Percentiles rank a stretch among this genome's conserved stretches.
Evolutionary conservation across 2,888 invertebrate genomes (phyloP).

Genomic region (Hemaris fuciformis): DNA sequence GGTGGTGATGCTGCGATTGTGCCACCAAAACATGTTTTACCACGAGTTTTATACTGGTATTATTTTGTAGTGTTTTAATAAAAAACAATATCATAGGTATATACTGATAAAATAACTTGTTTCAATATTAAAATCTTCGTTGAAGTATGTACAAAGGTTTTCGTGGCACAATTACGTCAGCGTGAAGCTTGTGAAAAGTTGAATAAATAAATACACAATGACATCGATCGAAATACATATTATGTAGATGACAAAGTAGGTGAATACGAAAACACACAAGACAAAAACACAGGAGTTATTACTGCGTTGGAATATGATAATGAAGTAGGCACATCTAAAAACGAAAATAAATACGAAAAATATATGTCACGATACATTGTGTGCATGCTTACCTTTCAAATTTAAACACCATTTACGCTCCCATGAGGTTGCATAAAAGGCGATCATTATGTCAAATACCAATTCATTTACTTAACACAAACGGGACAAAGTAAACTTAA

Average conservation of each 20-base stretch:
- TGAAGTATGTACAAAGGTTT: constrained; percentile 16
- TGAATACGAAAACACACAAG: background rate
- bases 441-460: constrained; percentile 76
- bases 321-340: constrained; percentile 26
- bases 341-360: constrained; percentile 22
- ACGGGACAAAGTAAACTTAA: constrained; percentile 71
- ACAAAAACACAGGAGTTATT: background rate
- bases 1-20: background rate
- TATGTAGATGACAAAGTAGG: constrained; percentile 14
- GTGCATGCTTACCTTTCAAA: constrained; percentile 81
- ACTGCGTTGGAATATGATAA: constrained; percentile 18
- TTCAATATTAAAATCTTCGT: background rate
- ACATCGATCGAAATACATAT: background rate
- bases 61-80: background rate
- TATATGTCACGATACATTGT: constrained; percentile 54
- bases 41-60: background rate
- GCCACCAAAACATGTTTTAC: background rate
- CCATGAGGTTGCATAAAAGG: constrained; percentile 80
- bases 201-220: constrained; percentile 18
- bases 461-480: constrained; percentile 72
- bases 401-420: constrained; percentile 79
- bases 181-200: constrained; percentile 37
- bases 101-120: background rate
- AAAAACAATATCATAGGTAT: too few species aligned
- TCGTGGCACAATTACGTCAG: constrained; percentile 33